Base-by-base conservation (phyloP, 1,140 invertebrate genomes). In the Dufourea novaeangliae region DNA sequence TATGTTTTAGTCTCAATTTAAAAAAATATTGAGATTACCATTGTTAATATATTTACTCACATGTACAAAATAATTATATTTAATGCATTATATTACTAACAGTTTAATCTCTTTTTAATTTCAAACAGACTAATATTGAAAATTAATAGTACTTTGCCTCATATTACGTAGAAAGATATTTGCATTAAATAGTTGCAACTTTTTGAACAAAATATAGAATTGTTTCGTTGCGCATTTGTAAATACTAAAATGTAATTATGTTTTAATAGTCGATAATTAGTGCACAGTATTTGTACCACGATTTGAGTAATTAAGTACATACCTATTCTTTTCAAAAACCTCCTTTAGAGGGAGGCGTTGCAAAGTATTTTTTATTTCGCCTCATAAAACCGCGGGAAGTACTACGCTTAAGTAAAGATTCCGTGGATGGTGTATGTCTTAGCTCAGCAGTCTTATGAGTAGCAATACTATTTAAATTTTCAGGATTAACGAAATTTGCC, bases 401-500 rank as follows among this genome's bases (percentile, higher is more conserved):
- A 25, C 88, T 89, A 20, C 92, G 89, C 75, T 92, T 92, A n/a
- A 94, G 87, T 59, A 94, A 84, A 1, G 94, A 94, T 85, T 94
- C 93, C 5, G 93, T 93, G 46, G 93, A 94, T 52, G 93, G 93
- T 1, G 93, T 94, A 76, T 94, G 93, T 81, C 91, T 91, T 22
- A 94, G 73, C 80, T 91, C 88, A 8, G 83, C 79, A 2, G 84
- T 88, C 84, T 86, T 91, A 52, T 89, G 89, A 25, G 88, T 91
- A n/a, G 84, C 84, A 69, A 89, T 82, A 12, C 62, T 70, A 66
- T 84, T 87, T 27, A 85, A 68, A 20, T 83, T 84, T 34, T 90
- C 83, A 0, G 87, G 86, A 87, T 94, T 93, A 0, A 95, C 91
- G 84, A 95, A 95, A 73, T 93, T 92, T 12, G 91, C 91, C 95